These are phyloP conservation scores for Drosophila ezoana DNA, from an alignment of 2,888 invertebrate species.

Conservation along the genomic window DNA sequence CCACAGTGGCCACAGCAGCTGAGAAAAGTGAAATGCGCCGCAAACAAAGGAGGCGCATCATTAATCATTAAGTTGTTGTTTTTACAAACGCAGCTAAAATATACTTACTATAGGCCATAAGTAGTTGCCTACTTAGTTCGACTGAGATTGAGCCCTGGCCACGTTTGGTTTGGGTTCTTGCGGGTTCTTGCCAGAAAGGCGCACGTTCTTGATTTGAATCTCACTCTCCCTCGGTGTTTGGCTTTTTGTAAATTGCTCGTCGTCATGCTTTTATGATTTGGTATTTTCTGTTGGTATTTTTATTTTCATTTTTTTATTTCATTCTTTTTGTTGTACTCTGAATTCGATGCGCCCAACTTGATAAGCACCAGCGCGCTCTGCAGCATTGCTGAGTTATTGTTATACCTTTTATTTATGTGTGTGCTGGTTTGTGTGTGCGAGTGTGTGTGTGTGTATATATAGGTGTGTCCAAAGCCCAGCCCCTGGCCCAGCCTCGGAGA, in stretches of 20 bases:
- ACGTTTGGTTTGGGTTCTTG: neutral
- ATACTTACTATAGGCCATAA: conserved; percentile 19
- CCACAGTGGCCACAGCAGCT: conserved; percentile 10
- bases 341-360: conserved; percentile 79
- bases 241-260: conserved; percentile 74
- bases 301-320: conserved; percentile 25
- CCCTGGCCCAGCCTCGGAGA: conserved; percentile 14
- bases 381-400: conserved; percentile 69
- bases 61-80: conserved; percentile 77
- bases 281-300: conserved; percentile 62
- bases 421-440: conserved; percentile 1
- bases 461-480: conserved; percentile 71
- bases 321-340: conserved; percentile 44
- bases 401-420: conserved; percentile 46
- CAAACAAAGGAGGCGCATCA: conserved; percentile 58
- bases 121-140: conserved; percentile 53
- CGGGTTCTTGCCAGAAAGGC: conserved; percentile 25
- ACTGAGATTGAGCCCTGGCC: conserved; percentile 26
- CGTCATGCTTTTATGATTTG: conserved; percentile 82
- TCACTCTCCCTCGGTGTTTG: conserved; percentile 52
- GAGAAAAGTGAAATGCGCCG: conserved; percentile 67
- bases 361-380: conserved; percentile 67
- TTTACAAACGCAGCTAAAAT: conserved; percentile 49
- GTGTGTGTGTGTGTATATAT: conserved; percentile 41
- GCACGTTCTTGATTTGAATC: conserved; percentile 79